Conservation (phyloP, 2,797 vertebrate genomes). For the Platyrinchus mystaceus region DNA sequence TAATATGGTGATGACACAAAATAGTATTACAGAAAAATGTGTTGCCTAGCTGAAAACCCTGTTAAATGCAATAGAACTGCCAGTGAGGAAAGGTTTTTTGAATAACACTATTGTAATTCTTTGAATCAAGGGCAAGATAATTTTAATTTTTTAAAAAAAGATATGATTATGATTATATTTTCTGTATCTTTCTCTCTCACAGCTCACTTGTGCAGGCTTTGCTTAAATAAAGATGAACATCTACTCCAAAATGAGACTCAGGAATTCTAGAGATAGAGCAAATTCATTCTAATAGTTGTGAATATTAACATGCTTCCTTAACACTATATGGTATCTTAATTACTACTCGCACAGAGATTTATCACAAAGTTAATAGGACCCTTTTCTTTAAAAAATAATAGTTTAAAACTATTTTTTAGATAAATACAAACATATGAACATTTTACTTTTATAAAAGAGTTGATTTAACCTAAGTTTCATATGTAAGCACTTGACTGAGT, state of each 20-base stretch:
- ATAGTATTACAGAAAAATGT: conserved; percentile 27
- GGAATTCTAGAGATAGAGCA: background rate
- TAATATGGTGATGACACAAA: conserved; percentile 50
- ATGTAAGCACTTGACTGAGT: background rate
- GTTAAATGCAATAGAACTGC: conserved; percentile 30
- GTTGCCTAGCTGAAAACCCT: conserved; percentile 31
- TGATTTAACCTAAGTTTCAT: background rate
- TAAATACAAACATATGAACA: background rate
- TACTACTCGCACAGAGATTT: background rate
- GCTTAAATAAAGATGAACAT: background rate
- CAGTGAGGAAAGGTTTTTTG: conserved; percentile 38
- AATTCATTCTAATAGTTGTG: background rate
- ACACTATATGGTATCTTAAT: background rate
- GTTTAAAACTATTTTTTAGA: background rate
- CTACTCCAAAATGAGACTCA: background rate
- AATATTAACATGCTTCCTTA: background rate
- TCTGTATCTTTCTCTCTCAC: background rate
- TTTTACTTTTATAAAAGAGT: background rate
- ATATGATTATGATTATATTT: background rate
- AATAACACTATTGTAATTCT: background rate
- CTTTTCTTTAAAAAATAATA: background rate
- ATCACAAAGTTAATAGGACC: background rate
- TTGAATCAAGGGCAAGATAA: conserved; percentile 17
- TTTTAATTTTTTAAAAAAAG: background rate
- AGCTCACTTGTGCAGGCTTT: background rate